Base-by-base conservation (phyloP, 2,113 vertebrate genomes). In the Ifrita kowaldi region DNA sequence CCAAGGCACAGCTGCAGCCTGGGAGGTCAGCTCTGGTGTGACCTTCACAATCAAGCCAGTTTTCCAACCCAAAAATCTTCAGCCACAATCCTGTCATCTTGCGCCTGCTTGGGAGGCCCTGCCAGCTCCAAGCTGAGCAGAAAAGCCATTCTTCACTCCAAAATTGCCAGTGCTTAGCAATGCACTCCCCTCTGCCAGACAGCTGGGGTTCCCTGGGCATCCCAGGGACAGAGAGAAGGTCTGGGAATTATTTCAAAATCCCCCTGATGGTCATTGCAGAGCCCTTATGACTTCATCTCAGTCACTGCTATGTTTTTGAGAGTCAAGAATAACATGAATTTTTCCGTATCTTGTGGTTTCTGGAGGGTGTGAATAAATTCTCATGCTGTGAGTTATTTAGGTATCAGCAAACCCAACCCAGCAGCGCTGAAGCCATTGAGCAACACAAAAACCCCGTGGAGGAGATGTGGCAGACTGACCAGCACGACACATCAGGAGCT, bases 331-430 rank as follows among this genome's bases (percentile, higher is more conserved):
- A 98, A 97, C 95, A 97, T 32, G 80, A 37, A 64, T 87, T 97
- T 90, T 97, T 97, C 98, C 97, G 42, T 93, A 97, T 96, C 87
- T 94, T 97, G 98, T 97, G 97, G 97, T 96, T 98, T 98, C 94
- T 95, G 94, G 95, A 96, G 97, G 91, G 95, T 95, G 96, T 94
- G 95, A 97, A 95, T 91, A 37, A 97, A 98, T 98, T 98, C 96
- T 88, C 96, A 94, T 78, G 86, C 96, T 96, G 84, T 97, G 96
- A 97, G 84, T 95, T 94, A 63, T 32, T 78, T 89, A 94, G 95
- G 95, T 97, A 90, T 85, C 95, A n/a, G 70, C 46, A 89, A 96
- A 91, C 80, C 89, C 89, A 95, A 18, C 73, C 75, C 89, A 63
- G 64, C 68, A 78, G 90, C 0, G n/a, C 65, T 24, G 60, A 83